Evolutionary conservation across 2,888 invertebrate species (phyloP).

Genomic region (Pyralis farinalis): DNA sequence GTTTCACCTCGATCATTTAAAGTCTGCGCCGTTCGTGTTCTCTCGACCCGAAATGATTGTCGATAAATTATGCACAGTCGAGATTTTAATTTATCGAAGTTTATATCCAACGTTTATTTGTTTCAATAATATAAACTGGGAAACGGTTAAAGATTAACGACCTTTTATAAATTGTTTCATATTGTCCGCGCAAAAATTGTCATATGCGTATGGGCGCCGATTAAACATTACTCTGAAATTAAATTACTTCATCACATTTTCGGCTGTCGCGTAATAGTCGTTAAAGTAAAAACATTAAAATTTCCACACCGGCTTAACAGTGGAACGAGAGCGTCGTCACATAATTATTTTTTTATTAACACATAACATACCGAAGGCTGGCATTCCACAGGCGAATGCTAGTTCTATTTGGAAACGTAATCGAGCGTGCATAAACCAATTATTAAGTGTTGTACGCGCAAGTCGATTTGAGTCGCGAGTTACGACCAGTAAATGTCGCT

Average conservation of each 20-base stretch:
- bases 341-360: not conserved
- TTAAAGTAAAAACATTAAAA: not conserved
- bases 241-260: not conserved
- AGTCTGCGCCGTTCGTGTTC: conserved; percentile 22
- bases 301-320: not conserved
- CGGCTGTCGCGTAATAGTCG: not conserved
- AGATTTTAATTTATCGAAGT: conserved; percentile 42
- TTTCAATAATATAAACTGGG: conserved; percentile 38
- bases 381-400: not conserved
- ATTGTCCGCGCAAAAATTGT: conserved; percentile 7
- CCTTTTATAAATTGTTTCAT: conserved; percentile 16
- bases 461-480: conserved; percentile 8
- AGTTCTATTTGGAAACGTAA: not conserved
- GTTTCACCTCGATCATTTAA: conserved; percentile 25
- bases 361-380: not conserved
- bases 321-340: not conserved
- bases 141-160: conserved; percentile 21
- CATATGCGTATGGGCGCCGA: conserved; percentile 5
- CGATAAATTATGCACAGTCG: conserved; percentile 41
- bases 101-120: conserved; percentile 37
- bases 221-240: not conserved
- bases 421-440: conserved; percentile 4
- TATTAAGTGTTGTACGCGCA: conserved; percentile 3
- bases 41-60: conserved; percentile 38
- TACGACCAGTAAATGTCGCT: conserved; percentile 9